Evolutionary conservation across 1,140 invertebrate species (phyloP).

Genomic region (Drosophila rufa): DNA sequence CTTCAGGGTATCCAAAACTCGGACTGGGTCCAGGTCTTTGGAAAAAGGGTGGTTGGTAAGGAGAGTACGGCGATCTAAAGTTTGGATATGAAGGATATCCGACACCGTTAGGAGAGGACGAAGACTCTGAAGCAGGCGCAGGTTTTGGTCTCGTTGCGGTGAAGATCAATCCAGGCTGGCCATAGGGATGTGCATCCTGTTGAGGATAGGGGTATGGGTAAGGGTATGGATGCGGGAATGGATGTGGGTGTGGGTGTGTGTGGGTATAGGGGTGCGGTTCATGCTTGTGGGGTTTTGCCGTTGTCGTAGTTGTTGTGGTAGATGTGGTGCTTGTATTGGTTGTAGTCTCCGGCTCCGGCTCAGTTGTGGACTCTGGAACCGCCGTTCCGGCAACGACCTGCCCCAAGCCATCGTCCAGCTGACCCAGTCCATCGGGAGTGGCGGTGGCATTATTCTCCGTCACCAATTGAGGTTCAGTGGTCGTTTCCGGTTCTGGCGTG

Average conservation of each 20-base stretch:
- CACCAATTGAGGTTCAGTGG: slow-evolving; percentile 31
- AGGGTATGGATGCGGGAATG: slow-evolving; percentile 18
- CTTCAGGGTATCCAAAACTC: slow-evolving; percentile 5
- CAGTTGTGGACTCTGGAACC: slow-evolving; percentile 42
- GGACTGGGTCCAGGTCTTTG: slow-evolving; percentile 9
- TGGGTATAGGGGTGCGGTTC: slow-evolving; percentile 18
- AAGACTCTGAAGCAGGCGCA: not conserved
- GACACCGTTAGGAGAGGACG: not conserved
- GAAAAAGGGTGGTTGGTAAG: slow-evolving; percentile 28
- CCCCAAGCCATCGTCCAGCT: slow-evolving; percentile 35
- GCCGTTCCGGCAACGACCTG: slow-evolving; percentile 9
- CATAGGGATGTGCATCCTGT: slow-evolving; percentile 5
- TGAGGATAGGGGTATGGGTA: slow-evolving; percentile 8
- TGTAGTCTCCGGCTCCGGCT: slow-evolving; percentile 49
- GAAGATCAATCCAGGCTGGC: slow-evolving; percentile 6
- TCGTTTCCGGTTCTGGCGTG: slow-evolving; percentile 28
- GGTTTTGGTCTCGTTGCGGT: not conserved
- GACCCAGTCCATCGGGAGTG: slow-evolving; percentile 24
- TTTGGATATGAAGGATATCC: slow-evolving; percentile 21
- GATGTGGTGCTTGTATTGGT: slow-evolving; percentile 31
- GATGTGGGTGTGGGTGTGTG: not conserved
- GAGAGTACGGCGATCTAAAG: slow-evolving; percentile 37
- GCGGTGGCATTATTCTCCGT: slow-evolving; percentile 14
- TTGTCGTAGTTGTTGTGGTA: slow-evolving; percentile 35
- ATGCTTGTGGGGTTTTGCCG: slow-evolving; percentile 37